Conservation (phyloP, 1,140 invertebrate genomes). For the Mactra quadrangularis region DNA sequence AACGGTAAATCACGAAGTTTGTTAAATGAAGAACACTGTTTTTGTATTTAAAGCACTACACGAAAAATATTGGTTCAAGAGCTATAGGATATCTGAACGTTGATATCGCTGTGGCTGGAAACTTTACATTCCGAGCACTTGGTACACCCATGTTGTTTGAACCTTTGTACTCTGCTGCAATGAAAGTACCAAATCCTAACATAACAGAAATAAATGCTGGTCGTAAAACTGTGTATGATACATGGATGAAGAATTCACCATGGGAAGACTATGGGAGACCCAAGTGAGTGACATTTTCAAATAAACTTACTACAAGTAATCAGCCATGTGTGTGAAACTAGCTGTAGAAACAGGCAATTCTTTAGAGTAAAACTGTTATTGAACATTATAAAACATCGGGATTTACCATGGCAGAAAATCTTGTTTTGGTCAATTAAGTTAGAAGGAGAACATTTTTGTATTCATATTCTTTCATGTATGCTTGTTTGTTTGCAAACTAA, state of each 20-base stretch:
- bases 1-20: too few species aligned
- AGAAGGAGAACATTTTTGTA: too few species aligned
- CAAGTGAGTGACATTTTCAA: slow-evolving; percentile 16
- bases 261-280: slow-evolving; percentile 27
- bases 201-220: slow-evolving; percentile 69
- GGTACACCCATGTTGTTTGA: slow-evolving; percentile 68
- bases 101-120: slow-evolving; percentile 76
- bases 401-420: too few species aligned
- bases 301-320: not conserved
- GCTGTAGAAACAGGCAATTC: too few species aligned
- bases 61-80: slow-evolving; percentile 71
- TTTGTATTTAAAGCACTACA: slow-evolving; percentile 68
- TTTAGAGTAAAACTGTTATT: too few species aligned
- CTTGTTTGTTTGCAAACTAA: too few species aligned
- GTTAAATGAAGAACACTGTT: too few species aligned
- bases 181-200: slow-evolving; percentile 79
- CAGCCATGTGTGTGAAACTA: too few species aligned
- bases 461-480: too few species aligned
- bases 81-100: slow-evolving; percentile 80
- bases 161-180: slow-evolving; percentile 60
- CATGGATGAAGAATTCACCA: slow-evolving; percentile 66
- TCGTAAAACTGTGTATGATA: slow-evolving; percentile 80
- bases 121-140: slow-evolving; percentile 59
- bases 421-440: too few species aligned
- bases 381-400: too few species aligned